Evolutionary conservation across 2,113 vertebrate species (phyloP), one percentile per base, ranked within the genome.

Genomic region (Lonchura striata): DNA sequence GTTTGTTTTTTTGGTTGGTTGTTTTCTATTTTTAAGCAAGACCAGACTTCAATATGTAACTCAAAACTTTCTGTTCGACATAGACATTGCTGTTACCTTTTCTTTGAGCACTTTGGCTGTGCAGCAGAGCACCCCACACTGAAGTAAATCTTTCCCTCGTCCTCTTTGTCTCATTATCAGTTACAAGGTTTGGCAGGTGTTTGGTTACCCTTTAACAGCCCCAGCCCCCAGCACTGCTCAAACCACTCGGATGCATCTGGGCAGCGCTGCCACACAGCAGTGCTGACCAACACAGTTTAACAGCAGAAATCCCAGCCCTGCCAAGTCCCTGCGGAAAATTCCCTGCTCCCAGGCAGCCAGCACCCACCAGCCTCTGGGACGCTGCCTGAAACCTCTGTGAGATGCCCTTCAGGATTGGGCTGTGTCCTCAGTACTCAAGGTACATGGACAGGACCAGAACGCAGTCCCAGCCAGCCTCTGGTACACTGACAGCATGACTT

Each of bases 121-220:
- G 50, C 2, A 0, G 9, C 54, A 61, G 66, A 56, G 8, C 3
- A 9, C 24, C 2, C 1, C 22, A 9, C 47, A 5, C 15, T 3
- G 1, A 49, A 88, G 82, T 81, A 59, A 77, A 83, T 59, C 64
- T 88, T 89, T 75, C 64, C 80, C 63, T 68, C 0, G 0, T 41
- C 33, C 30, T 44, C 70, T 12, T 57, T 54, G 37, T 78, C 24
- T 83, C 84, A 42, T 88, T 68, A 72, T 52, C 14, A 16, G 77
- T 86, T 19, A 41, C 70, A n/a, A 74, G 72, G 72, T 50, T 28
- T 46, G 85, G 16, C 49, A 2, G 37, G 30, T 5, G 10, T 6
- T 20, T 77, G 19, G 96, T 96, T 96, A 96, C 74, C 86, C 77
- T 94, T 96, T 96, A 96, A 96, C 95, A 93, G 72, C 61, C 57